These are phyloP conservation scores for Mugil cephalus DNA, from an alignment of 2,113 vertebrate species.

Conservation along the genomic window DNA sequence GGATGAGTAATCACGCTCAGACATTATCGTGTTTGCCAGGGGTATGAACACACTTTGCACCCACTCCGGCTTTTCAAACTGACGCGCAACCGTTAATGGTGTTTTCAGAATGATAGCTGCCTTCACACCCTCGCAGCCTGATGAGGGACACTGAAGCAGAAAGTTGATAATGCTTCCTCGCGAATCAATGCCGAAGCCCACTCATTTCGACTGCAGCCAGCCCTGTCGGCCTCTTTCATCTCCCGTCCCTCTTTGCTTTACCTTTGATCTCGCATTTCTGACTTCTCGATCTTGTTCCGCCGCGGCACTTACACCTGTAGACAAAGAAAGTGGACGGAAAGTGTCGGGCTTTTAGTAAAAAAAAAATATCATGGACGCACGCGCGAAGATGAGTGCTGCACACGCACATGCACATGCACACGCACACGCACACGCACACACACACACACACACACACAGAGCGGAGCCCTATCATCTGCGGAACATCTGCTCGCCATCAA, in stretches of 20 bases:
- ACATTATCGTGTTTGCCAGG: slow-evolving; percentile 20
- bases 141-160: slow-evolving; percentile 24
- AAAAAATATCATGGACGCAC: slow-evolving; percentile 19
- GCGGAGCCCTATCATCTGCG: slow-evolving; percentile 49
- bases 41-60: slow-evolving; percentile 15
- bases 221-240: slow-evolving; percentile 70
- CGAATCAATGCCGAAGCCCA: slow-evolving; percentile 39
- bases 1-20: slow-evolving; percentile 39
- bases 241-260: slow-evolving; percentile 46
- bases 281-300: slow-evolving; percentile 29
- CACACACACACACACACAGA: slow-evolving; percentile 9
- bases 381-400: background rate
- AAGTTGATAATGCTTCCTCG: slow-evolving; percentile 31
- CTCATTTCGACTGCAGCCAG: slow-evolving; percentile 28
- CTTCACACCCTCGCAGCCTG: slow-evolving; percentile 16
- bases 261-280: slow-evolving; percentile 72
- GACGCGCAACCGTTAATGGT: slow-evolving; percentile 25
- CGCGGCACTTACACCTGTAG: slow-evolving; percentile 58
- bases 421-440: slow-evolving; percentile 1
- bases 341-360: slow-evolving; percentile 54
- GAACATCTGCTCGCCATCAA: slow-evolving; percentile 72
- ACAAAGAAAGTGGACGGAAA: slow-evolving; percentile 55
- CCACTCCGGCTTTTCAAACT: slow-evolving; percentile 19
- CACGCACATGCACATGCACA: background rate
- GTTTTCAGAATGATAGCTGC: slow-evolving; percentile 36